These are phyloP conservation scores for Actinostola sp. DNA, from an alignment of 92 coral and sea anemone genomes.

Conservation along the genomic window DNA sequence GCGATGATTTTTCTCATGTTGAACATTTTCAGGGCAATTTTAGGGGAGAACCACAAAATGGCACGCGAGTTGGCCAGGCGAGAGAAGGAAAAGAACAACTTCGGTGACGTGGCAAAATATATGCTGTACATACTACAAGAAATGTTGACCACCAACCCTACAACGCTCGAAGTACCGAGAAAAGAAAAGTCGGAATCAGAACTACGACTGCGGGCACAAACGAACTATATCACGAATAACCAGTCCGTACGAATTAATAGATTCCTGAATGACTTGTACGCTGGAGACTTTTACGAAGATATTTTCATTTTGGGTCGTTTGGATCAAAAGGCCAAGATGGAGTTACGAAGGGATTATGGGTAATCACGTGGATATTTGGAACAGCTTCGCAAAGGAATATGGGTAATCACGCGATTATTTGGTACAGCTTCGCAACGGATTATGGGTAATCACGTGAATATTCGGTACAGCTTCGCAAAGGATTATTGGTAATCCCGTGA, in stretches of 20 bases:
- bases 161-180: neutral
- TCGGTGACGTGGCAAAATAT: conserved; percentile 4
- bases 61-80: neutral
- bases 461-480: neutral
- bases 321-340: neutral
- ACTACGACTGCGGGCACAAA: conserved; percentile 37
- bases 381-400: neutral
- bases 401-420: neutral
- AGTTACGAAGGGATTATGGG: neutral
- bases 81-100: neutral
- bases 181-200: conserved; percentile 19
- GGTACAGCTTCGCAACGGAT: neutral
- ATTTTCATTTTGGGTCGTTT: conserved; percentile 16
- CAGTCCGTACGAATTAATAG: conserved; percentile 48
- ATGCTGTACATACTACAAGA: conserved; percentile 16
- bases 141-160: neutral
- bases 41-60: conserved; percentile 25
- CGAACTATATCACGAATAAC: conserved; percentile 40
- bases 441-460: conserved; percentile 3
- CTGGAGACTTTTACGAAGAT: conserved; percentile 57
- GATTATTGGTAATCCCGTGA: too few relatives aligned
- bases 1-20: conserved; percentile 28
- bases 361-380: conserved; percentile 7
- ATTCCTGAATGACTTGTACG: conserved; percentile 43
- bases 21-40: conserved; percentile 32